Percentiles rank a stretch among this genome's conserved stretches.
phyloP scores from a whole-genome alignment of 2,888 invertebrate genomes.

The Yponomeuta cagnagella region DNA sequence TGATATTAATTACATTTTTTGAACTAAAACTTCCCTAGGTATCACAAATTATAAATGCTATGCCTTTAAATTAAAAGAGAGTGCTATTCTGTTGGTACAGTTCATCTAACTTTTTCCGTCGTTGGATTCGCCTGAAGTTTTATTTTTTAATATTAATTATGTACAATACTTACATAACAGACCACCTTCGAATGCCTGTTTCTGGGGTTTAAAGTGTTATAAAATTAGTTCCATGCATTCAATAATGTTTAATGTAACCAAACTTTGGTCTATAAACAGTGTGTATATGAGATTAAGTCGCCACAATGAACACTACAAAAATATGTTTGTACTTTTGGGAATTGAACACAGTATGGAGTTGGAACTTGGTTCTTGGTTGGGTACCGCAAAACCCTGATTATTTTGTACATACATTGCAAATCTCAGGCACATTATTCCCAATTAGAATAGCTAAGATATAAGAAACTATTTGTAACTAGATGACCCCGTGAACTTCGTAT shows the following conservation, averaged over 20 bases:
- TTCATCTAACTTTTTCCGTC: too few species aligned
- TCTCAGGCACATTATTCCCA: not conserved
- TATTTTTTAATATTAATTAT: not conserved
- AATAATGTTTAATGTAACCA: not conserved
- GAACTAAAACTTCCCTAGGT: not conserved
- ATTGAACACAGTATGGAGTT: slow-evolving; percentile 3
- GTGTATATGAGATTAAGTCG: not conserved
- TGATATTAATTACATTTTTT: too few species aligned
- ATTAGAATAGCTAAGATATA: not conserved
- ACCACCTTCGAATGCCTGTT: not conserved
- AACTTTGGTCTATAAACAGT: not conserved
- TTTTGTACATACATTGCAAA: not conserved
- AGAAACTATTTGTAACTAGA: not conserved
- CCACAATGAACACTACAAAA: slow-evolving; percentile 18
- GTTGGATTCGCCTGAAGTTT: too few species aligned
- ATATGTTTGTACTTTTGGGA: slow-evolving; percentile 21
- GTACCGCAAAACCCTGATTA: not conserved
- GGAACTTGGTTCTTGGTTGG: slow-evolving; percentile 6
- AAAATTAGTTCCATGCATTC: not conserved
- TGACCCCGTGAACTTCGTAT: too few species aligned
- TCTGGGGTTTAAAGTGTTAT: not conserved
- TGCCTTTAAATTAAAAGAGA: too few species aligned
- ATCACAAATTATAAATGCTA: too few species aligned
- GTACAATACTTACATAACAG: slow-evolving; percentile 5
- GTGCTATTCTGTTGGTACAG: too few species aligned